These are phyloP conservation scores for Antheraea mylitta DNA, from an alignment of 1,140 invertebrate species.

Conservation along the genomic window DNA sequence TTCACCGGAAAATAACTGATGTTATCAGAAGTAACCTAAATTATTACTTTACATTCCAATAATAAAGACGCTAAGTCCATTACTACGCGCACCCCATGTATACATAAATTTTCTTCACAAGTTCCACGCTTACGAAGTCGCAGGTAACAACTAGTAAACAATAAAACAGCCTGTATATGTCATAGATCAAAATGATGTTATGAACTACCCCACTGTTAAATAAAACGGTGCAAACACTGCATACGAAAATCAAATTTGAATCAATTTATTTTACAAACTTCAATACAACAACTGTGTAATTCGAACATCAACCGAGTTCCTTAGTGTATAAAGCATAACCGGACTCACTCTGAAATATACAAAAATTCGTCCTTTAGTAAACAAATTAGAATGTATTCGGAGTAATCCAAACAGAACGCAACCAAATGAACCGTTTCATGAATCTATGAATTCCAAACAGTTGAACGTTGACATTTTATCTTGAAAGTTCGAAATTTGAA, in stretches of 20 bases:
- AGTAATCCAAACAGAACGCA: conserved; percentile 34
- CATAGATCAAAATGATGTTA: neutral
- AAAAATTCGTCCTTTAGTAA: conserved; percentile 17
- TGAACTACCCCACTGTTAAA: neutral
- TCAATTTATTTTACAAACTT: conserved; percentile 1
- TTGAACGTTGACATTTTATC: conserved; percentile 51
- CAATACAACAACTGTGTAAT: conserved; percentile 7
- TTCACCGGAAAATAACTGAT: too few species aligned
- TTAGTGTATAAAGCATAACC: neutral
- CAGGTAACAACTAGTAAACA: too few species aligned
- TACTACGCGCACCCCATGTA: too few species aligned
- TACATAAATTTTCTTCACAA: too few species aligned
- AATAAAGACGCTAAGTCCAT: too few species aligned
- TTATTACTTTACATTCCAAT: too few species aligned
- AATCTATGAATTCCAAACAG: conserved; percentile 49
- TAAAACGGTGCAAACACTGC: conserved; percentile 12
- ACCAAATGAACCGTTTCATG: conserved; percentile 46
- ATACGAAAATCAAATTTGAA: conserved; percentile 10
- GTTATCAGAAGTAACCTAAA: too few species aligned
- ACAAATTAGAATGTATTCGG: conserved; percentile 44
- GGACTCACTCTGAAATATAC: neutral
- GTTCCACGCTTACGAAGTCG: too few species aligned
- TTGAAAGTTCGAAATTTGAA: conserved; percentile 54
- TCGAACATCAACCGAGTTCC: conserved; percentile 3
- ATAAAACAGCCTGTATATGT: conserved; percentile 1